Evolutionary conservation across 2,797 vertebrate species (phyloP).

Genomic region (Mionectes olivaceus): DNA sequence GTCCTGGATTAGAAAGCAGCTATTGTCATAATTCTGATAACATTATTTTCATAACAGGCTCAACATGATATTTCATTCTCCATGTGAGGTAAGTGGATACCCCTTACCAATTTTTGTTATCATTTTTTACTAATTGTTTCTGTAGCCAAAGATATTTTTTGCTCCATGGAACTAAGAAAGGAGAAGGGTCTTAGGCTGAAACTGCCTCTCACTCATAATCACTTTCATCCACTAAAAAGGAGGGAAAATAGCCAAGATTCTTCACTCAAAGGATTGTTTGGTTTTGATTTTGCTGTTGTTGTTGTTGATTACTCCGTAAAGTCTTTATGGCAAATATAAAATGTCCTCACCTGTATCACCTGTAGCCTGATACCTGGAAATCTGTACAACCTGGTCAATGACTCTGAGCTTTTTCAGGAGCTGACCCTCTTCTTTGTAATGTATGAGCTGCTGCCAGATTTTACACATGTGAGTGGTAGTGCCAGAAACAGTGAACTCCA

Average conservation of each 20-base stretch:
- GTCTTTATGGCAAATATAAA: neutral
- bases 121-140: neutral
- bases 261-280: neutral
- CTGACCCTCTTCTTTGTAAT: neutral
- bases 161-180: neutral
- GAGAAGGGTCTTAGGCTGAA: neutral
- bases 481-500: neutral
- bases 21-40: neutral
- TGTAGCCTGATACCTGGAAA: neutral
- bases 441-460: neutral
- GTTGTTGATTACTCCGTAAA: neutral
- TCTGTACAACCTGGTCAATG: neutral
- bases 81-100: neutral
- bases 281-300: neutral
- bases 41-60: neutral
- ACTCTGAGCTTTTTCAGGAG: neutral
- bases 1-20: neutral
- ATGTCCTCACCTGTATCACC: neutral
- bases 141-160: neutral
- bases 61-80: neutral
- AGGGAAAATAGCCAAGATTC: slow-evolving; percentile 24
- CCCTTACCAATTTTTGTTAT: neutral
- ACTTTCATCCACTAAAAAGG: slow-evolving; percentile 8
- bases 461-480: neutral
- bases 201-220: neutral